A percentile compares a stretch with the other conserved stretches of the same genome.
These are phyloP conservation scores for Esox masquinongy DNA, from an alignment of 2,797 vertebrate genomes.

Conservation along the genomic window DNA sequence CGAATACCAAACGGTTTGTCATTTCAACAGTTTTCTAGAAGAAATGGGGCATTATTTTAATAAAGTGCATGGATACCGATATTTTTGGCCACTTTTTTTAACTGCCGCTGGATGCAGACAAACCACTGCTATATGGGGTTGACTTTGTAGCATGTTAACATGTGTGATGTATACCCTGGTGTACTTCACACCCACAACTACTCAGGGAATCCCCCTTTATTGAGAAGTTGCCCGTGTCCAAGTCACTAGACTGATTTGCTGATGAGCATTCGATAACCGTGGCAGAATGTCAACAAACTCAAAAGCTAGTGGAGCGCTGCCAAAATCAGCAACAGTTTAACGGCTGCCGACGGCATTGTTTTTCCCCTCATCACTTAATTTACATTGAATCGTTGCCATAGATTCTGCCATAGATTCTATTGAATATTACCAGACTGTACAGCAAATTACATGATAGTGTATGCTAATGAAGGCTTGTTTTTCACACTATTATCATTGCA, in stretches of 20 bases:
- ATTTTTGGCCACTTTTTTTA: too few relatives aligned
- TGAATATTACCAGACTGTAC: neutral
- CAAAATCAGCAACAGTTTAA: constrained; percentile 11
- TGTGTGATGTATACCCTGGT: too few relatives aligned
- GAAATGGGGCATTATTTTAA: too few relatives aligned
- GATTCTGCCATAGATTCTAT: neutral
- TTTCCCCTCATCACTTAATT: neutral
- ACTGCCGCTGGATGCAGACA: neutral
- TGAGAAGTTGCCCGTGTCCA: neutral
- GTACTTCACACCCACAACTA: too few relatives aligned
- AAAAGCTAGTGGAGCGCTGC: neutral
- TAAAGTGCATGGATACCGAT: too few relatives aligned
- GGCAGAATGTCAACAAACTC: constrained; percentile 1
- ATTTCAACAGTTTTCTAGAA: too few relatives aligned
- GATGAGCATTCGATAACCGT: neutral
- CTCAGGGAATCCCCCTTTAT: too few relatives aligned
- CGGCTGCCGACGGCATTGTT: neutral
- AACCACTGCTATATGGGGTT: neutral
- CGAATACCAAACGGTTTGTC: too few relatives aligned
- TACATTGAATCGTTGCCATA: neutral
- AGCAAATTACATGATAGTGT: neutral
- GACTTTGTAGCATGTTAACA: neutral
- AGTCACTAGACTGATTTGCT: neutral
- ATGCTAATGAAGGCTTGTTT: neutral
- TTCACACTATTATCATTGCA: neutral